Base-by-base conservation (phyloP, 37 sponge, comb jelly and placozoan genomes). In the Chondrosia reniformis region DNA sequence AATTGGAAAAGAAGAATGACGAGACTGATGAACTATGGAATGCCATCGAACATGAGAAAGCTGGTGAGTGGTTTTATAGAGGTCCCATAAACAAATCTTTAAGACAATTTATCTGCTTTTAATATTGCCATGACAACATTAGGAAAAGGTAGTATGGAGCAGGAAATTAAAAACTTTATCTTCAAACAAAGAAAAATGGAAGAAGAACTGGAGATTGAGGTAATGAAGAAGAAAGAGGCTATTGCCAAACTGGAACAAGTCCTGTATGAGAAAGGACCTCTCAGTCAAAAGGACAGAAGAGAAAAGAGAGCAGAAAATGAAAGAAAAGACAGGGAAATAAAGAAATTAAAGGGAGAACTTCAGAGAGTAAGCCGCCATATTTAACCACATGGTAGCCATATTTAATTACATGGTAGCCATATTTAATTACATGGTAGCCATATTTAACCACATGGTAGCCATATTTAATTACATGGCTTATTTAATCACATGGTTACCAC, bases 181-280 rank as follows among this genome's bases (percentile, higher is more conserved):
- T 87, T 76, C 24, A 31, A 80, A 32, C 52, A 65, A 31, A 62
- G 17, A 36, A 81, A 80, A 55, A 55, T 86, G 73, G 49, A 80
- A 56, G 62, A 81, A 39, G 55, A 36, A 6, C 49, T 85, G 52
- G 90, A 89, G 44, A 63, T 42, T 2, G 90, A 89, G 75, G 81
- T 57, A 27, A 40, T 87, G 13, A 46, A 64, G 84, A 91, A 91
- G 67, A 79, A 32, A 1, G 84, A 62, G 75, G 88, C 88, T 0
- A 84, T 91, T 63, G 86, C 67, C 72, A 91, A 91, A 39, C 82
- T 91, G 1, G 67, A 76, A 4, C 82, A 82, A 67, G 78, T 84
- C 42, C 55, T 42, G n/a, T 42, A 21, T n/a, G 71, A 72, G 74
- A 66, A 58, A 73, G 74, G 78, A 55, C 56, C 55, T 33, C 66